Evolutionary conservation across 2,888 invertebrate species (phyloP), one percentile per base, ranked within the genome.

Genomic region (Epirrita christyi): DNA sequence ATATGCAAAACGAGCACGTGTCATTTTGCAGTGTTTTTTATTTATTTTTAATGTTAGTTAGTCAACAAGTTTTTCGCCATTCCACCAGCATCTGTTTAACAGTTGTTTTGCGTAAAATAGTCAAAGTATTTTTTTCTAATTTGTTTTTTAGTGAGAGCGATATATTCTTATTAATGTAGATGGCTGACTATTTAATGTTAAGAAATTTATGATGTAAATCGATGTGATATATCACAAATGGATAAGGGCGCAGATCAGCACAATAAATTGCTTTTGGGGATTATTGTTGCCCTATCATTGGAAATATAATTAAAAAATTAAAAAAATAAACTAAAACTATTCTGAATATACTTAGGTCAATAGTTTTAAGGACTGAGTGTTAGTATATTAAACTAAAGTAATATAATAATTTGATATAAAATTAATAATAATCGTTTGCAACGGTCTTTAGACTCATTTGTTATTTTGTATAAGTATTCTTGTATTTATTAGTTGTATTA

Each of bases 1-100:
- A 76, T 78, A 78, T 78, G 78, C 76, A 73, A 74, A 78, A 62
- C 66, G 61, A 70, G 77, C 81, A 80, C 83, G 83, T 79, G 81
- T 72, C 76, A 70, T 59, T 70, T 59, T 32, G 40, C 52, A 27
- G 27, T 34, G 10, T n/a, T 54, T 51, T 63, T 64, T 65, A 46
- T 40, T 66, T 63, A 38, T 55, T 66, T 66, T 58, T 59, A 52
- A 63, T n/a, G n/a, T n/a, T n/a, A 63, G 48, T 57, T 62, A 58
- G 58, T 62, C 64, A 48, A 57, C 59, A 40, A 37, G 54, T 62
- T 53, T 56, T 62, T 59, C 55, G 50, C 61, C 61, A 60, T 67
- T 55, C 53, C 54, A 48, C 50, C 64, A 61, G 63, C 68, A 68
- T 68, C 66, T 68, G 68, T 63, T 58, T 34, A 49, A 56, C 66